phyloP scores from a whole-genome alignment of 2,113 vertebrate genomes.

The Damaliscus lunatus region DNA sequence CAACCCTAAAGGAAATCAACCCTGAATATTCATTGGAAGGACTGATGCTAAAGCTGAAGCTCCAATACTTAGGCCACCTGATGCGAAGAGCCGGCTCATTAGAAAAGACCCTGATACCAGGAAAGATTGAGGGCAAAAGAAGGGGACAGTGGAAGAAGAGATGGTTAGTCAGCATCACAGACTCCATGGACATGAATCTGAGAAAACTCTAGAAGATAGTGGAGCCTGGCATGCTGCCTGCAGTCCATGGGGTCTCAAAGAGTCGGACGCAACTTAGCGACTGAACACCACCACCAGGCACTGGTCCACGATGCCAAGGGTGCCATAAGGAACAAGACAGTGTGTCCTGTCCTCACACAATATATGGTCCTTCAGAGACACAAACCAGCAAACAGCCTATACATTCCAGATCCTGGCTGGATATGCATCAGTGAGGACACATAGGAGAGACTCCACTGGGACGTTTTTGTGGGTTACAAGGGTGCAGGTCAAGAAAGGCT shows the following conservation, averaged over 20 bases:
- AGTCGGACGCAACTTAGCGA: fast-evolving
- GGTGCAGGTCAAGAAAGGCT: neutral
- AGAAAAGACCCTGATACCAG: neutral
- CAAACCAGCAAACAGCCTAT: neutral
- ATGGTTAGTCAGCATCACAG: neutral
- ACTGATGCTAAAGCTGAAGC: neutral
- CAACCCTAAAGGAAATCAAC: neutral
- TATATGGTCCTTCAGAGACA: neutral
- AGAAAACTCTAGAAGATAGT: neutral
- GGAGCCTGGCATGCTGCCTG: neutral
- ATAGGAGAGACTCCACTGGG: no score
- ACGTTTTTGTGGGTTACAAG: neutral
- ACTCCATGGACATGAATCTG: neutral
- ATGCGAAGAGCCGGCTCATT: neutral
- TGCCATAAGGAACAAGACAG: neutral
- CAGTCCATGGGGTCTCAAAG: neutral
- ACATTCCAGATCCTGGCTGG: fast-evolving
- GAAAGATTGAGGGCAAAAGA: neutral
- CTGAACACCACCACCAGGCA: neutral
- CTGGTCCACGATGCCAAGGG: neutral
- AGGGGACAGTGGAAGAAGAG: neutral
- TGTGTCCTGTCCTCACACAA: neutral
- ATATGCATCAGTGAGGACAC: neutral
- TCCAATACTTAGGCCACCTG: neutral
- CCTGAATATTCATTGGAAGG: neutral